Conservation (phyloP, 2,888 invertebrate genomes). For the Aricia artaxerxes region DNA sequence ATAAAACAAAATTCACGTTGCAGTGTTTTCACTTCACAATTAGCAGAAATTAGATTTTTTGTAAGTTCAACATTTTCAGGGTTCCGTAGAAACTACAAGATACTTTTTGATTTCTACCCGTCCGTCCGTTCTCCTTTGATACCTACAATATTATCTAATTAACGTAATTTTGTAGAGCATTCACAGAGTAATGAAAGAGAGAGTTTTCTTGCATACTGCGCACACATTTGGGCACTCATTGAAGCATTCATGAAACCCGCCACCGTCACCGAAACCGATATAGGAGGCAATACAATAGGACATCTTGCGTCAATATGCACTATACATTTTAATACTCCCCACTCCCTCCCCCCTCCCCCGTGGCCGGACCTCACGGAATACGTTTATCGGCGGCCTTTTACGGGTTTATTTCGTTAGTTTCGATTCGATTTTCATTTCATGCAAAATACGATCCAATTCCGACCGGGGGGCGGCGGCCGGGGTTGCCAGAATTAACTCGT, state of each 20-base stretch:
- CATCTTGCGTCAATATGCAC: no score
- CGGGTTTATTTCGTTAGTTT: constrained; percentile 69
- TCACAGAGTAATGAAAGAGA: no score
- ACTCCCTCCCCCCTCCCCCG: background rate
- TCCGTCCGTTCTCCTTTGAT: no score
- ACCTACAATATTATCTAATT: no score
- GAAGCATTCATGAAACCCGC: no score
- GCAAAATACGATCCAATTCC: constrained; percentile 76
- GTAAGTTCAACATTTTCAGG: background rate
- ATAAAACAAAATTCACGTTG: constrained; percentile 2
- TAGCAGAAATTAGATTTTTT: constrained; percentile 32
- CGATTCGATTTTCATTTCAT: constrained; percentile 76
- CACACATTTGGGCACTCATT: no score
- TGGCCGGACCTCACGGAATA: constrained; percentile 36
- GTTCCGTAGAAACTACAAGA: background rate
- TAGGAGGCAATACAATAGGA: no score
- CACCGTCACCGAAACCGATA: no score
- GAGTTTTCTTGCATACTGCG: no score
- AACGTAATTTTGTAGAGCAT: no score
- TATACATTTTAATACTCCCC: background rate
- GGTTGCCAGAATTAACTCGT: constrained; percentile 17
- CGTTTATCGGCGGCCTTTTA: constrained; percentile 51
- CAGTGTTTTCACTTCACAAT: constrained; percentile 35
- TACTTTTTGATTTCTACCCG: background rate
- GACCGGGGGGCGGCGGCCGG: constrained; percentile 46